phyloP scores from a whole-genome alignment of 1,140 invertebrate genomes.

The Neuroterus valhalla region DNA sequence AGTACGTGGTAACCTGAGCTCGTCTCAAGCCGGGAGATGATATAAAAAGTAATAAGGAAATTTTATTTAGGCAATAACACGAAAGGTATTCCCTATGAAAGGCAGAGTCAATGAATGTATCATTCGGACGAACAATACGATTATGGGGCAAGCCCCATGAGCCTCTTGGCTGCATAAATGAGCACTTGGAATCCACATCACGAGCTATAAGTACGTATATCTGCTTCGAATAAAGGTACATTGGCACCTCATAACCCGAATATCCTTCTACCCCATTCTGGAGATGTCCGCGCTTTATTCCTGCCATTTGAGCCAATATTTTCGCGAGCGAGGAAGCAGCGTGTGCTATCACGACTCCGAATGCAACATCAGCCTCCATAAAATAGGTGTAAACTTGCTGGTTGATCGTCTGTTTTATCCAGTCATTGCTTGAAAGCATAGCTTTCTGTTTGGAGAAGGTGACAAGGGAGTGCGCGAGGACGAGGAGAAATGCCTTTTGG shows the following conservation, averaged over 20 bases:
- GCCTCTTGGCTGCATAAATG: conserved; percentile 2
- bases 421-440: conserved; percentile 37
- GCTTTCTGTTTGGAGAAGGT: conserved; percentile 49
- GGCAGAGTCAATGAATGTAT: conserved; percentile 10
- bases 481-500: conserved; percentile 37
- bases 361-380: conserved; percentile 64
- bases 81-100: neutral
- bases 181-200: conserved; percentile 18
- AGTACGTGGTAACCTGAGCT: too few relatives aligned
- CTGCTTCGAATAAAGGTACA: neutral
- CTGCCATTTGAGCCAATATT: conserved; percentile 20
- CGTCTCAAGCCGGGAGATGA: neutral
- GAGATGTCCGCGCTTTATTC: neutral
- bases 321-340: conserved; percentile 22
- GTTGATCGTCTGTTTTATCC: conserved; percentile 55
- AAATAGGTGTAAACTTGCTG: conserved; percentile 63
- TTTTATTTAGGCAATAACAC: neutral
- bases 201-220: conserved; percentile 11
- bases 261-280: conserved; percentile 35
- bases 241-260: neutral
- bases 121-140: neutral
- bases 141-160: conserved; percentile 6
- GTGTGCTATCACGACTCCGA: conserved; percentile 62
- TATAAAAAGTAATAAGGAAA: neutral
- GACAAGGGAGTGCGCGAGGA: conserved; percentile 7